These are phyloP conservation scores for Danaus plexippus DNA, from an alignment of 1,140 invertebrate genomes.

Conservation along the genomic window DNA sequence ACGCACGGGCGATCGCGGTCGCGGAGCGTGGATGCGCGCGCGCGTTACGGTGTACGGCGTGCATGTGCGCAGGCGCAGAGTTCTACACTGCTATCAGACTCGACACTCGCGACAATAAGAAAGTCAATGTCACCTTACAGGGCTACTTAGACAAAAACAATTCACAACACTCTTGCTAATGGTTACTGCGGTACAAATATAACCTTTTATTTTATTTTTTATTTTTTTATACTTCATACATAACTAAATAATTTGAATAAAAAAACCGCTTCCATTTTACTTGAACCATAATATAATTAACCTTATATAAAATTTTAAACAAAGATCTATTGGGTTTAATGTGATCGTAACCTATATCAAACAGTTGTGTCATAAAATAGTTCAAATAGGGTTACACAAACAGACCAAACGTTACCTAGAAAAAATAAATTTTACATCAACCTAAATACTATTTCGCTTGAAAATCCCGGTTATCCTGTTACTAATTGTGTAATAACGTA, in stretches of 20 bases:
- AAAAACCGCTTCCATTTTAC: too few species aligned
- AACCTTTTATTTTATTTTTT: too few species aligned
- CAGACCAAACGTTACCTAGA: slow-evolving; percentile 35
- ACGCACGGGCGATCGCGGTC: slow-evolving; percentile 46
- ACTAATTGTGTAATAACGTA: neutral
- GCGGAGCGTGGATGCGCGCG: slow-evolving; percentile 58
- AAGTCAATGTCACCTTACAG: slow-evolving; percentile 57
- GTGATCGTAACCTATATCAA: slow-evolving; percentile 25
- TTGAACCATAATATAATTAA: too few species aligned
- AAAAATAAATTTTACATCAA: slow-evolving; percentile 34
- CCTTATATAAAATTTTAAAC: too few species aligned
- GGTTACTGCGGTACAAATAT: too few species aligned
- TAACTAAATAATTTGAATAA: too few species aligned
- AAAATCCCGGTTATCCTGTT: slow-evolving; percentile 52
- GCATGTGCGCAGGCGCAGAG: slow-evolving; percentile 42
- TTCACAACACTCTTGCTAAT: slow-evolving; percentile 1
- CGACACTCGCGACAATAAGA: slow-evolving; percentile 37
- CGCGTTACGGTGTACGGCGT: slow-evolving; percentile 52
- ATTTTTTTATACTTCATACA: too few species aligned
- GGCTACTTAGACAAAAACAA: slow-evolving; percentile 1
- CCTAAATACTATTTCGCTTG: slow-evolving; percentile 46
- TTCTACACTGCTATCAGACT: slow-evolving; percentile 35
- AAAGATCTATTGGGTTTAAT: slow-evolving; percentile 23
- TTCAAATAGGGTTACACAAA: slow-evolving; percentile 42
- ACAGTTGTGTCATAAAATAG: slow-evolving; percentile 24